These are phyloP conservation scores for Brachionus calyciflorus DNA, from an alignment of 1,140 invertebrate species.

Conservation along the genomic window DNA sequence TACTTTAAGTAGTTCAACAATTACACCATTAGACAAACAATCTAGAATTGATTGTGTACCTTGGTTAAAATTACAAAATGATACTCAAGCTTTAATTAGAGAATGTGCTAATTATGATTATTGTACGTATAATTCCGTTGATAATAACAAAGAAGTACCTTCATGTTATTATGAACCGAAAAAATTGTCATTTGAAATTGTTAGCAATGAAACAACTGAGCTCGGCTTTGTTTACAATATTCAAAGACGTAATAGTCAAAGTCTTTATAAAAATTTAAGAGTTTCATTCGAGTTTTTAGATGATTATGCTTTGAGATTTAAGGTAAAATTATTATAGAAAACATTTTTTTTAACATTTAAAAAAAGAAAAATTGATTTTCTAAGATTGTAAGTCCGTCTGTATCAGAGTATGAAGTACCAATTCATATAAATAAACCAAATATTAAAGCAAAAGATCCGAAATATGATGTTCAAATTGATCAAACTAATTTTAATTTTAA, in stretches of 20 bases:
- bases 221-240: neutral
- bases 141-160: conserved; percentile 17
- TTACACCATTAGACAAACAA: neutral
- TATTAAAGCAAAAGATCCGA: conserved; percentile 12
- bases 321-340: neutral
- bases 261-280: neutral
- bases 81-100: neutral
- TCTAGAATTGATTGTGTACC: conserved; percentile 32
- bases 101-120: conserved; percentile 7
- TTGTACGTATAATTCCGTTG: conserved; percentile 5
- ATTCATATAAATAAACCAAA: conserved; percentile 42
- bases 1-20: too few species aligned
- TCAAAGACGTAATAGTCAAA: neutral
- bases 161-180: conserved; percentile 22
- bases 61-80: conserved; percentile 1
- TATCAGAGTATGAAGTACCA: conserved; percentile 36
- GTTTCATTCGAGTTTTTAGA: conserved; percentile 23
- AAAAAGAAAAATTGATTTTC: neutral
- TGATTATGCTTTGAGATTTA: conserved; percentile 33
- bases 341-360: neutral
- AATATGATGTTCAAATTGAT: conserved; percentile 15
- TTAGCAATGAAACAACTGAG: neutral
- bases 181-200: neutral
- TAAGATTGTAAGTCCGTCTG: neutral
- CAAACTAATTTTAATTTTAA: conserved; percentile 38